Percentiles rank a stretch among this genome's conserved stretches.
These are phyloP conservation scores for Sebastes nivosus DNA, from an alignment of 2,797 vertebrate genomes.

Conservation along the genomic window DNA sequence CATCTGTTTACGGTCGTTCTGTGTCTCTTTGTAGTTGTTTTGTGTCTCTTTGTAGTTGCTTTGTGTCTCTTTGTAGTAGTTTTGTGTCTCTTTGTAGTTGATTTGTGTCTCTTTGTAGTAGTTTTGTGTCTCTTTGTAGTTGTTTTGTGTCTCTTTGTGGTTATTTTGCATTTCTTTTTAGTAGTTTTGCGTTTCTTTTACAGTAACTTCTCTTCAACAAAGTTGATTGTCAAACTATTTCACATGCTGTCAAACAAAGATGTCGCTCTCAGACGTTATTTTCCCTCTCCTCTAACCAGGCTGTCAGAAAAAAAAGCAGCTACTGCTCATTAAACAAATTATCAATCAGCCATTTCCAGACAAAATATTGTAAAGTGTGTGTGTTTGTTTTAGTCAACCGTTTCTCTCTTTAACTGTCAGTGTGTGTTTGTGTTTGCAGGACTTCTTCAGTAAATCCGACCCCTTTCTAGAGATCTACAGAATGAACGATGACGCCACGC, in stretches of 20 bases:
- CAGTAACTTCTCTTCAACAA: too few species aligned
- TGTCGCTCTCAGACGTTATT: background rate
- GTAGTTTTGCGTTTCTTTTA: too few species aligned
- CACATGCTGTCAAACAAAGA: background rate
- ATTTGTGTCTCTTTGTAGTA: accelerated
- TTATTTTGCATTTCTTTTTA: background rate
- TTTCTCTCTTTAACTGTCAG: background rate
- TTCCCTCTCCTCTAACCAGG: background rate
- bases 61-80: background rate
- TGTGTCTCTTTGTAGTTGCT: background rate
- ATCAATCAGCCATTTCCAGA: too few species aligned
- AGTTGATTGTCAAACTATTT: background rate
- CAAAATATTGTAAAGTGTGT: background rate
- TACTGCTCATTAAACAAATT: too few species aligned
- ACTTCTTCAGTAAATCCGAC: slow-evolving; percentile 99
- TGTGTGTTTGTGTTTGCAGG: slow-evolving; percentile 79
- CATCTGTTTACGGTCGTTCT: too few species aligned
- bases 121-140: background rate
- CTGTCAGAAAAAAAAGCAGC: background rate
- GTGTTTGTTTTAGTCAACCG: background rate
- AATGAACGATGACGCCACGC: slow-evolving; percentile 93
- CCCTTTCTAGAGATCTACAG: slow-evolving; percentile 97
- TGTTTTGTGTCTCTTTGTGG: background rate
- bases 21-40: background rate
- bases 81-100: slow-evolving; percentile 41